Percentiles rank a stretch among this genome's conserved stretches.
phyloP scores from a whole-genome alignment of 2,888 invertebrate genomes.

The Acronicta aceris region DNA sequence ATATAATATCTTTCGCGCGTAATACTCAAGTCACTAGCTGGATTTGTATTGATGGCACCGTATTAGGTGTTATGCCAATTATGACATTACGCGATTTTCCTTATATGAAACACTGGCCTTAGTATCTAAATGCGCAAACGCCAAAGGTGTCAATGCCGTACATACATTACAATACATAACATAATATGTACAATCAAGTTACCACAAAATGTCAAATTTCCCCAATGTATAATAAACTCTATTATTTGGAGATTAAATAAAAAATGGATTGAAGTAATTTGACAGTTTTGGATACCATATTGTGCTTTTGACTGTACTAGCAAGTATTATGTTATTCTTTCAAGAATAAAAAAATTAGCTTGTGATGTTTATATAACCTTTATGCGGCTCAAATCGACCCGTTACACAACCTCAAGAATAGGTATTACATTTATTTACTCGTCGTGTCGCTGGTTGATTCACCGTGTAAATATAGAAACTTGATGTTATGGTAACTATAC shows the following conservation, averaged over 20 bases:
- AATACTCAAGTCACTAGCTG: background rate
- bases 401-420: slow-evolving; percentile 32
- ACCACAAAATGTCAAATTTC: too few relatives aligned
- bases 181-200: too few relatives aligned
- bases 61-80: background rate
- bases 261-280: too few relatives aligned
- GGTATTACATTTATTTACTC: slow-evolving; percentile 31
- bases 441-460: slow-evolving; percentile 20
- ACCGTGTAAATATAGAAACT: slow-evolving; percentile 21
- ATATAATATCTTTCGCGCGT: background rate
- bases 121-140: too few relatives aligned
- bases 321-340: background rate
- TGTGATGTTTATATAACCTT: slow-evolving; percentile 4
- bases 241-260: too few relatives aligned
- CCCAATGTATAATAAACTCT: too few relatives aligned
- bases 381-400: slow-evolving; percentile 5
- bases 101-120: background rate
- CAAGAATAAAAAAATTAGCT: background rate
- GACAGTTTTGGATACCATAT: too few relatives aligned
- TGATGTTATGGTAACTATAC: slow-evolving; percentile 3
- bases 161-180: background rate
- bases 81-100: slow-evolving; percentile 1
- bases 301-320: too few relatives aligned
- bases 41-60: too few relatives aligned
- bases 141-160: background rate